Evolutionary conservation across 2,797 vertebrate species (phyloP), one percentile per base, ranked within the genome.

Genomic region (Crenichthys baileyi): DNA sequence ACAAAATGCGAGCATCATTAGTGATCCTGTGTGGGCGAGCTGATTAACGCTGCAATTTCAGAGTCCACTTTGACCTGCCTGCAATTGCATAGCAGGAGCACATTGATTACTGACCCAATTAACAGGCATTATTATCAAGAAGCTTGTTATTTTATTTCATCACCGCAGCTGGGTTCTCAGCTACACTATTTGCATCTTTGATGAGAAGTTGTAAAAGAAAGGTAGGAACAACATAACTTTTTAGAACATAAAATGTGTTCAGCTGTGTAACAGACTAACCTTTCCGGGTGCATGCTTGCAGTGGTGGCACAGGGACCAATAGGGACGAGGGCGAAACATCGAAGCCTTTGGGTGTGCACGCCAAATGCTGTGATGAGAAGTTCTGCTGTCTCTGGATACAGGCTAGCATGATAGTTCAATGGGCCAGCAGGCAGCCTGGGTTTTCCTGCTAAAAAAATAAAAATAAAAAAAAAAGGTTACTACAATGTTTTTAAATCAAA

Each of bases 381-480:
- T 96, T 97, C 95, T 97, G 97, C 87, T 95, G 96, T 94, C 97
- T 96, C 95, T 98, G 98, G 92, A 98, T 96, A 87, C 98, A 99
- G 94, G 97, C 98, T 95, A 98, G 94, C 98, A 99, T 99, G 96
- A 94, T 97, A 94, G 58, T 84, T 88, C 78, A 91, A 87, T 61
- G 83, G 86, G 90, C 90, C 92, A 88, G 88, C 82, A 70, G 85
- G 85, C 86, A 92, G 93, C 94, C 93, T 81, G 76, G 79, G 70
- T 82, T 79, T 86, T 93, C 93, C 95, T 95, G 94, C 90, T 87
- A 11, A 65, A 78, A 75, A 16, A 11, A 65, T 77, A 75, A 16
- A 29, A 76, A 13, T 81, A 48, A 60, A 31, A 55, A 78, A 20
- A 61, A 77, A 7, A 20, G 0, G 1, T 31, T 68, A 81, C 70